A percentile compares a stretch with the other conserved stretches of the same genome.
Conservation (phyloP, 2,888 invertebrate species). For the Drymonia ruficornis region DNA sequence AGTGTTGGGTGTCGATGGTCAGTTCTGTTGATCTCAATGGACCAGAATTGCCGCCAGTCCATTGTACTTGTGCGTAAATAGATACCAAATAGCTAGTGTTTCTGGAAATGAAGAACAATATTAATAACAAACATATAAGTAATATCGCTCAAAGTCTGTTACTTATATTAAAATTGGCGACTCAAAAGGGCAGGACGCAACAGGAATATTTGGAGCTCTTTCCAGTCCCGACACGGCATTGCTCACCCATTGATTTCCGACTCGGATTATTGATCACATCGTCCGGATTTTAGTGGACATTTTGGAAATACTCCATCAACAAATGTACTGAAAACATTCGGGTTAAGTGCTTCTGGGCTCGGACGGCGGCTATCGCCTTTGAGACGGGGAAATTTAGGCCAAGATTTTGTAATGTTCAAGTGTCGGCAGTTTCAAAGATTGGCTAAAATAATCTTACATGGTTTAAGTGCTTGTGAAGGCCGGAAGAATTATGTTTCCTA, state of each 20-base stretch:
- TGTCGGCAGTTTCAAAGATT: background rate
- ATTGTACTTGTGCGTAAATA: too few relatives aligned
- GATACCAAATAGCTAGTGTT: too few relatives aligned
- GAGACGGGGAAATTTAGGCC: conserved; percentile 14
- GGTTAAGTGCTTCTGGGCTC: conserved; percentile 35
- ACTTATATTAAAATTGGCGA: conserved; percentile 8
- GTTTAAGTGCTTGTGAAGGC: background rate
- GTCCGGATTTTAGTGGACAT: conserved; percentile 23
- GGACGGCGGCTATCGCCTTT: conserved; percentile 22
- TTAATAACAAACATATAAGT: too few relatives aligned
- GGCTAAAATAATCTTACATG: background rate
- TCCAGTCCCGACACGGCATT: conserved; percentile 24
- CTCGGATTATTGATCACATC: conserved; percentile 37
- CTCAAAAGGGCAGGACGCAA: conserved; percentile 21
- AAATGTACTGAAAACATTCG: conserved; percentile 31
- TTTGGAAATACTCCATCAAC: conserved; percentile 26
- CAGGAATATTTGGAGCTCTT: conserved; percentile 33
- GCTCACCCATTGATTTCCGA: conserved; percentile 36
- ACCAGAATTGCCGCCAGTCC: too few relatives aligned
- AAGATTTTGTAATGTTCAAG: conserved; percentile 23
- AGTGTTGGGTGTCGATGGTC: too few relatives aligned
- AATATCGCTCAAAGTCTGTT: background rate
- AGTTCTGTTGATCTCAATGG: too few relatives aligned
- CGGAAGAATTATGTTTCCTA: too few relatives aligned
- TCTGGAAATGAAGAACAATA: too few relatives aligned